phyloP scores from a whole-genome alignment of 2,797 vertebrate genomes.

The Cheirogaleus major region DNA sequence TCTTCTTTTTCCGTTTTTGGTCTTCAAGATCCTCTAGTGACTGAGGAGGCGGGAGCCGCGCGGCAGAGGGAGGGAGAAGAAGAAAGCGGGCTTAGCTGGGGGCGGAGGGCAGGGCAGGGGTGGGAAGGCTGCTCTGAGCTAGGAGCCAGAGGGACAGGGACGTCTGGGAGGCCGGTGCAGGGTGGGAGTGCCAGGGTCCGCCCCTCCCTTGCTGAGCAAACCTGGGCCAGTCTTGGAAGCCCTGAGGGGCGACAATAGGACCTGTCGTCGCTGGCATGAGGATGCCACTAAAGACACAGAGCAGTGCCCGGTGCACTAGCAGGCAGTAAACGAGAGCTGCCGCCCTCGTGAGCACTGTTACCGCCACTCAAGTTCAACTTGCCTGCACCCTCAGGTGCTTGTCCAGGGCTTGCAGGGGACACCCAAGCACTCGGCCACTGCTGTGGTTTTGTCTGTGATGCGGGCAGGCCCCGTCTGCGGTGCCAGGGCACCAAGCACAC shows the following conservation, averaged over 20 bases:
- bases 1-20: constrained; percentile 99
- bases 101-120: accelerated
- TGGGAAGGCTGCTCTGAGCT: neutral
- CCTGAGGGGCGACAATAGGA: neutral
- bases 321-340: accelerated
- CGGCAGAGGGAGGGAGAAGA: neutral
- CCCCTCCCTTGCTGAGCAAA: neutral
- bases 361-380: neutral
- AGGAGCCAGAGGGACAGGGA: no score
- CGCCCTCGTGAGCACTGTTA: accelerated
- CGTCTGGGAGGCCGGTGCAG: no score
- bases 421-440: accelerated
- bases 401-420: accelerated
- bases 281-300: neutral
- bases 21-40: constrained; percentile 99
- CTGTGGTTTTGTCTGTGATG: neutral
- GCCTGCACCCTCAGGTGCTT: no score
- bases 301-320: neutral
- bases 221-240: neutral
- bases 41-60: constrained; percentile 79
- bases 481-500: no score
- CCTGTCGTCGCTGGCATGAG: neutral
- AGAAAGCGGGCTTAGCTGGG: constrained; percentile 9
- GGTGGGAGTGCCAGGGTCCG: no score
- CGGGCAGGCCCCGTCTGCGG: neutral